Evolutionary conservation across 2,113 vertebrate species (phyloP).

Genomic region (Rhinichthys klamathensis): DNA sequence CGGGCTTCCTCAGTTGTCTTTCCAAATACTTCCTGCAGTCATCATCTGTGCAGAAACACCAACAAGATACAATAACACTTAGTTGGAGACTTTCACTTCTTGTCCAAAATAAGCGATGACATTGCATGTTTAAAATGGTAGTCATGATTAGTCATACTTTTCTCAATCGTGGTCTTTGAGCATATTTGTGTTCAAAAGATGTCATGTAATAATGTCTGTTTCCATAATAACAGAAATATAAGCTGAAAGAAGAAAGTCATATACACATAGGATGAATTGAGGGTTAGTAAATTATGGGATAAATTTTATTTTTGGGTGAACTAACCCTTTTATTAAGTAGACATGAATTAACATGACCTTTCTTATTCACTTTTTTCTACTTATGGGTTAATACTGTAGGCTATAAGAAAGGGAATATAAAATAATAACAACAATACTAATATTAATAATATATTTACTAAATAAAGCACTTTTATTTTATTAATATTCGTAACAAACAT

Average conservation of each 20-base stretch:
- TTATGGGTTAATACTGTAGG: not conserved
- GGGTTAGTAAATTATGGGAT: no score
- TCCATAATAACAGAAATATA: not conserved
- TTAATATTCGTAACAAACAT: not conserved
- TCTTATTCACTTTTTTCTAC: not conserved
- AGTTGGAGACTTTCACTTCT: not conserved
- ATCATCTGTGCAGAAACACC: slow-evolving; percentile 72
- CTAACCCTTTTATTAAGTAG: not conserved
- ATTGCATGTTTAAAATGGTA: not conserved
- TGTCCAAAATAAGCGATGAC: not conserved
- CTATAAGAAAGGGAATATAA: no score
- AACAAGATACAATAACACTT: not conserved
- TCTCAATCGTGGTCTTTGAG: not conserved
- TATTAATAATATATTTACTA: not conserved
- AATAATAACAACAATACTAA: not conserved
- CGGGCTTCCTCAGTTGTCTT: slow-evolving; percentile 75
- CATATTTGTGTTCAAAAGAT: no score
- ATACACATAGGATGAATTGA: no score
- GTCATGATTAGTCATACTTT: not conserved
- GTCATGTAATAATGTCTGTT: not conserved
- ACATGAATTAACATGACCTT: not conserved
- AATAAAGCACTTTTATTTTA: not conserved
- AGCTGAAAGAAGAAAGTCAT: no score
- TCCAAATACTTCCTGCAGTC: slow-evolving; percentile 83
- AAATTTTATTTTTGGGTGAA: no score